These are phyloP conservation scores for Gambusia holbrooki DNA, from an alignment of 2,113 vertebrate species.

Conservation along the genomic window DNA sequence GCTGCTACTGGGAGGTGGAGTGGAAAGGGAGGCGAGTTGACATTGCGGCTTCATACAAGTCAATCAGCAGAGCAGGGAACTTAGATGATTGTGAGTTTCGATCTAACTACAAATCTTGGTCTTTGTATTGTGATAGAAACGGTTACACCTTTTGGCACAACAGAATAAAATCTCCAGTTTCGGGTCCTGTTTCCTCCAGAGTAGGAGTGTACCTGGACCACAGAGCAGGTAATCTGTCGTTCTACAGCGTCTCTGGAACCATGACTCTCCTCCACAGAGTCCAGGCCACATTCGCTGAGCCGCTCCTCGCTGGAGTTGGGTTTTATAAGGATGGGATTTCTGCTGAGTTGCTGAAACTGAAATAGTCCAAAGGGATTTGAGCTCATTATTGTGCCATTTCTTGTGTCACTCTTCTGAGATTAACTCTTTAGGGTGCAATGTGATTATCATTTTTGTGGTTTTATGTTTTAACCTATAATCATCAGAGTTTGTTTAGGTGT, in stretches of 20 bases:
- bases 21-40: background rate
- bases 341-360: background rate
- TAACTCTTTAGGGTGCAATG: background rate
- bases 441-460: background rate
- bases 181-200: background rate
- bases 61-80: background rate
- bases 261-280: background rate
- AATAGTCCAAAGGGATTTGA: background rate
- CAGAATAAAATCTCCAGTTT: background rate
- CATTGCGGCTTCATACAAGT: background rate
- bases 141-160: background rate
- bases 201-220: background rate
- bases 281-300: background rate
- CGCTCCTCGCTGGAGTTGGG: background rate
- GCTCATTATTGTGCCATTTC: background rate
- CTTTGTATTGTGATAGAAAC: background rate
- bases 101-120: background rate
- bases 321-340: background rate
- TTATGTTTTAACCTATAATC: background rate
- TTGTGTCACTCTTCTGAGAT: background rate
- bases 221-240: background rate
- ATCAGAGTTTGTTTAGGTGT: background rate
- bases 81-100: background rate
- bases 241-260: background rate
- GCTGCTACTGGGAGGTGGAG: background rate